These are phyloP conservation scores for Piaya cayana DNA, from an alignment of 2,113 vertebrate species.

Conservation along the genomic window DNA sequence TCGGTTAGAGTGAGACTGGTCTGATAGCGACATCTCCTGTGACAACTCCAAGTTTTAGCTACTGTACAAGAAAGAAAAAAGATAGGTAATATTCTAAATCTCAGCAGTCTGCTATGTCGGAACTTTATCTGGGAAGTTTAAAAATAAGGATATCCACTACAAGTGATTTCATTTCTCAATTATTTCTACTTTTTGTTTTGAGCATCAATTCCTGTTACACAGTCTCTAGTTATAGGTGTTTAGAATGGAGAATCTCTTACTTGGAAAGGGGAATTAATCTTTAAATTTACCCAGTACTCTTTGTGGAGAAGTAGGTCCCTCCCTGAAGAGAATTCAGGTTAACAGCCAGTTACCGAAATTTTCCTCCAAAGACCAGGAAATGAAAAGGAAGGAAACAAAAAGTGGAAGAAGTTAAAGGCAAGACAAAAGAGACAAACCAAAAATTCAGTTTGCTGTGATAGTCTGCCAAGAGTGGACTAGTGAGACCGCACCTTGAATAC, in stretches of 20 bases:
- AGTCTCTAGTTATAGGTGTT: not conserved
- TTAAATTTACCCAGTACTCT: not conserved
- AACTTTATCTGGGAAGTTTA: not conserved
- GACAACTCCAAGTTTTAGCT: not conserved
- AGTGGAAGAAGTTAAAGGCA: not conserved
- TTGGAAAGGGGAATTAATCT: not conserved
- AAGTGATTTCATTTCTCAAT: not conserved
- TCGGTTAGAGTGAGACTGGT: not conserved
- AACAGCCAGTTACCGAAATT: not conserved
- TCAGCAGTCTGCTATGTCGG: not conserved
- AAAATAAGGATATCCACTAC: not conserved
- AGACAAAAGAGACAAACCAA: not conserved
- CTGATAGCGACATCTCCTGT: not conserved
- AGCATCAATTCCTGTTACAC: conserved; percentile 7
- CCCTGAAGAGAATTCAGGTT: not conserved
- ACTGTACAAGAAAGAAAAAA: not conserved
- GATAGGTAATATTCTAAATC: not conserved
- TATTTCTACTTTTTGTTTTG: conserved; percentile 14
- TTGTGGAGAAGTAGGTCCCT: not conserved
- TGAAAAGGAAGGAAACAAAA: not conserved
- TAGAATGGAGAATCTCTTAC: not conserved
- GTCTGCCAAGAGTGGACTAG: not conserved
- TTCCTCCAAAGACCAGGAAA: not conserved
- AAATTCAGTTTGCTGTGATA: not conserved
- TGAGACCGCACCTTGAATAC: too few species aligned